phyloP scores from a whole-genome alignment of 2,797 vertebrate species.

The Mus caroli region DNA sequence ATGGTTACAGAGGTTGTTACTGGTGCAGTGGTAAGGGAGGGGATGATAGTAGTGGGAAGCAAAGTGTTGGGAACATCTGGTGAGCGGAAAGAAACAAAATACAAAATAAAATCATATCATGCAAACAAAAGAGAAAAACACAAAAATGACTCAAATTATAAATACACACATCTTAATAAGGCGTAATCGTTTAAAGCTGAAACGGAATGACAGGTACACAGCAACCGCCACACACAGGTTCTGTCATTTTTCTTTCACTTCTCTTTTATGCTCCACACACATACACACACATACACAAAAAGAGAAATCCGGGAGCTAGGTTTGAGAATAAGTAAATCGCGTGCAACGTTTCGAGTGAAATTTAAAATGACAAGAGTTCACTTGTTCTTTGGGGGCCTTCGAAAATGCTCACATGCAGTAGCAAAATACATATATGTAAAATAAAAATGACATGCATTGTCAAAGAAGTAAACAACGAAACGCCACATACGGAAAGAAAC shows the following conservation, averaged over 20 bases:
- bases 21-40: slow-evolving; percentile 96
- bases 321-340: slow-evolving; percentile 75
- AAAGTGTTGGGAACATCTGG: slow-evolving; percentile 97
- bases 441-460: slow-evolving; percentile 90
- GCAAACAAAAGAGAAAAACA: slow-evolving; percentile 90
- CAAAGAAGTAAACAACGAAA: slow-evolving; percentile 83
- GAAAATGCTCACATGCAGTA: slow-evolving; percentile 85
- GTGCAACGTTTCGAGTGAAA: slow-evolving; percentile 87
- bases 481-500: slow-evolving; percentile 78
- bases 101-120: slow-evolving; percentile 93
- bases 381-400: slow-evolving; percentile 88
- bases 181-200: slow-evolving; percentile 88
- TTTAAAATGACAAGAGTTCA: slow-evolving; percentile 90
- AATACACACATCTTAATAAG: slow-evolving; percentile 87
- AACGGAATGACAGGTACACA: slow-evolving; percentile 86
- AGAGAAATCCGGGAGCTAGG: slow-evolving; percentile 76
- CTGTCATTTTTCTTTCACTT: slow-evolving; percentile 89
- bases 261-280: slow-evolving; percentile 77
- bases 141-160: slow-evolving; percentile 90
- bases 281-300: no score
- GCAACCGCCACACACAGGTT: slow-evolving; percentile 83
- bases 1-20: slow-evolving; percentile 96
- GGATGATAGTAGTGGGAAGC: slow-evolving; percentile 97
- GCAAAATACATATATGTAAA: slow-evolving; percentile 81
- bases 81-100: slow-evolving; percentile 93